phyloP scores from a whole-genome alignment of 1,140 invertebrate genomes.

The Drosophila sp. region DNA sequence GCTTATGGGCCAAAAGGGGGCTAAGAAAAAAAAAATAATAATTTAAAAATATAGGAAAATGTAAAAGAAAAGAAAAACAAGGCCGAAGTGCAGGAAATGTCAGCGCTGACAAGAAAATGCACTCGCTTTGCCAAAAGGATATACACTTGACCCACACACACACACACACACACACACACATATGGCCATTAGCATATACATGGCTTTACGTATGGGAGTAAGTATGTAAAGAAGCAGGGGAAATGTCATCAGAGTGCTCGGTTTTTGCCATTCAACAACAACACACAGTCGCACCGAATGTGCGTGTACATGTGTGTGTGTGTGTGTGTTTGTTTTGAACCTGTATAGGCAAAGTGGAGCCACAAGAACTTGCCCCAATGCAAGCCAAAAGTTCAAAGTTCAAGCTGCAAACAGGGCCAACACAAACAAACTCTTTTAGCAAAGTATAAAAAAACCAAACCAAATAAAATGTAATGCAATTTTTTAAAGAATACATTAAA shows the following conservation, averaged over 20 bases:
- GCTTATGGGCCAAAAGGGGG: neutral
- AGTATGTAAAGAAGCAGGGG: neutral
- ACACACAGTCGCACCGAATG: neutral
- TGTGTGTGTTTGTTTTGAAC: constrained; percentile 28
- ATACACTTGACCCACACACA: constrained; percentile 66
- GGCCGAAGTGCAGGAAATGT: constrained; percentile 79
- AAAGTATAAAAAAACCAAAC: neutral
- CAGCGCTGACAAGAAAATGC: constrained; percentile 81
- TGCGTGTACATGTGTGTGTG: neutral
- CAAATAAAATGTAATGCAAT: constrained; percentile 5
- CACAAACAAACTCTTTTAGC: constrained; percentile 37
- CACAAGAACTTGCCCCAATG: constrained; percentile 32
- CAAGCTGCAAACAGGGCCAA: constrained; percentile 61
- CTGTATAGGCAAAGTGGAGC: constrained; percentile 39
- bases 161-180: constrained; percentile 11
- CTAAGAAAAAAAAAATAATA: constrained; percentile 28
- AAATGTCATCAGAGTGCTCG: constrained; percentile 22
- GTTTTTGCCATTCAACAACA: constrained; percentile 19
- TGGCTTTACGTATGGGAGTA: constrained; percentile 2
- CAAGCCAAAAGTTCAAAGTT: constrained; percentile 73
- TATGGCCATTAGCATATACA: constrained; percentile 28
- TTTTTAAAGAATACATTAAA: neutral
- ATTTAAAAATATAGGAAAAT: neutral
- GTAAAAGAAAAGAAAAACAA: constrained; percentile 45
- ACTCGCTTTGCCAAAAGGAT: constrained; percentile 74